Evolutionary conservation across 2,888 invertebrate species (phyloP).

Genomic region (Caradrina clavipalpis): DNA sequence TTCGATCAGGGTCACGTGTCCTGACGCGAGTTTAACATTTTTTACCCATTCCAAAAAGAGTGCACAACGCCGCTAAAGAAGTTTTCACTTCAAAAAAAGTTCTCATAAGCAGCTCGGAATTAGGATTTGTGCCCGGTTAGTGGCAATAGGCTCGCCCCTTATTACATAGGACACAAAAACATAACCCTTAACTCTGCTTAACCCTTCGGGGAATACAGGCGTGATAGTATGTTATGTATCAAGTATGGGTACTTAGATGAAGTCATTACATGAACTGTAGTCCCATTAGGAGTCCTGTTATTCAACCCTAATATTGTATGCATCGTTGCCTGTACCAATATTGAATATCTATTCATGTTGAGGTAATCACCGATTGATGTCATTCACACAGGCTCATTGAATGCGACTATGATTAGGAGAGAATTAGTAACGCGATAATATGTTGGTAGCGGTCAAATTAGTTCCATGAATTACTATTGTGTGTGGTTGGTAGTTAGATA

Average conservation of each 20-base stretch:
- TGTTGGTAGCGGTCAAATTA: conserved; percentile 44
- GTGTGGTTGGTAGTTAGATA: not conserved
- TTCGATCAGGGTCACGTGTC: too few relatives aligned
- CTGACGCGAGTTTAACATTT: too few relatives aligned
- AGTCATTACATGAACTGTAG: conserved; percentile 54
- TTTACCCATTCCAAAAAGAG: too few relatives aligned
- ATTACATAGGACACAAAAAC: too few relatives aligned
- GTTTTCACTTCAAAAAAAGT: too few relatives aligned
- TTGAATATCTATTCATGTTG: conserved; percentile 65
- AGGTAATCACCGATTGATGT: conserved; percentile 72
- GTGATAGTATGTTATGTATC: too few relatives aligned
- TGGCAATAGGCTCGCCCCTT: too few relatives aligned
- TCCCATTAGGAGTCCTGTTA: conserved; percentile 51
- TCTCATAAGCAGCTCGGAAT: too few relatives aligned
- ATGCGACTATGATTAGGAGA: conserved; percentile 61
- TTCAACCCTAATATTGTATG: conserved; percentile 55
- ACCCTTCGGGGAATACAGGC: too few relatives aligned
- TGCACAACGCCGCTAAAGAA: too few relatives aligned
- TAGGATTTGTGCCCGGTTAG: too few relatives aligned
- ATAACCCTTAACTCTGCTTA: too few relatives aligned
- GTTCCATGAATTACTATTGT: conserved; percentile 45
- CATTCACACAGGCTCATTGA: conserved; percentile 65
- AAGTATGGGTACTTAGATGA: conserved; percentile 35
- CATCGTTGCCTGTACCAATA: conserved; percentile 65
- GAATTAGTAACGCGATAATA: conserved; percentile 57